These are phyloP conservation scores for Emmelina monodactyla DNA, from an alignment of 2,888 invertebrate genomes.

Conservation along the genomic window DNA sequence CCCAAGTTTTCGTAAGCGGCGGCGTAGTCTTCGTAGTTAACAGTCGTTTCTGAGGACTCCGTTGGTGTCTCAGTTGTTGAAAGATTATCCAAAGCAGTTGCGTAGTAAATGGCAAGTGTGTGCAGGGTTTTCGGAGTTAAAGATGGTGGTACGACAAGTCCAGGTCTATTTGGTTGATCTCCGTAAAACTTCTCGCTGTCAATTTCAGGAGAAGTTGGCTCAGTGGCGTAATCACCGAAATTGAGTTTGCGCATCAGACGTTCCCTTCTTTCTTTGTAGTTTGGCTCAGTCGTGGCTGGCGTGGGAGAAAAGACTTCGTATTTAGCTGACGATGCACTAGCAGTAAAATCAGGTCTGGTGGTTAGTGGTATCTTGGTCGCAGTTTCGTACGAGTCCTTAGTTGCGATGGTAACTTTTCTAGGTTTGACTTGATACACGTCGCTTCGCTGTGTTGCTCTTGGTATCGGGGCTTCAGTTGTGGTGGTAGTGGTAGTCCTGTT, in stretches of 20 bases:
- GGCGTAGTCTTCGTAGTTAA: slow-evolving; percentile 37
- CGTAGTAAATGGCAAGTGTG: slow-evolving; percentile 82
- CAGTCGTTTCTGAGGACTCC: slow-evolving; percentile 35
- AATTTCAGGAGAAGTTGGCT: slow-evolving; percentile 40
- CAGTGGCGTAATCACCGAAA: slow-evolving; percentile 48
- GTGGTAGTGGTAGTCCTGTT: slow-evolving; percentile 34
- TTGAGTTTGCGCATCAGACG: slow-evolving; percentile 76
- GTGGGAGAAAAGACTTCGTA: slow-evolving; percentile 29
- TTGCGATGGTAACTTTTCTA: slow-evolving; percentile 27
- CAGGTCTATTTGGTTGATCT: slow-evolving; percentile 58
- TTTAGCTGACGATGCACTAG: slow-evolving; percentile 33
- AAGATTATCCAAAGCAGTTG: slow-evolving; percentile 70
- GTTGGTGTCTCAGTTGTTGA: slow-evolving; percentile 45
- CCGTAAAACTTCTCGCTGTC: slow-evolving; percentile 54
- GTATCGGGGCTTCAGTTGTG: slow-evolving; percentile 27
- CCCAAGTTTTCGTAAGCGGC: slow-evolving; percentile 60
- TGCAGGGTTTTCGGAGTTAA: slow-evolving; percentile 80
- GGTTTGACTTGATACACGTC: slow-evolving; percentile 21
- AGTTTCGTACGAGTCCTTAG: slow-evolving; percentile 38
- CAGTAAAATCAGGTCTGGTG: slow-evolving; percentile 27
- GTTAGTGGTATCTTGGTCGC: slow-evolving; percentile 48
- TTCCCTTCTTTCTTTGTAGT: slow-evolving; percentile 72
- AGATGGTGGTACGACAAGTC: slow-evolving; percentile 75
- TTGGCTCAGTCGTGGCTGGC: slow-evolving; percentile 35
- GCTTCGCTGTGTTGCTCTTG: slow-evolving; percentile 30